phyloP scores from a whole-genome alignment of 23 tunicate species.

The Trididemnum nubilum region DNA sequence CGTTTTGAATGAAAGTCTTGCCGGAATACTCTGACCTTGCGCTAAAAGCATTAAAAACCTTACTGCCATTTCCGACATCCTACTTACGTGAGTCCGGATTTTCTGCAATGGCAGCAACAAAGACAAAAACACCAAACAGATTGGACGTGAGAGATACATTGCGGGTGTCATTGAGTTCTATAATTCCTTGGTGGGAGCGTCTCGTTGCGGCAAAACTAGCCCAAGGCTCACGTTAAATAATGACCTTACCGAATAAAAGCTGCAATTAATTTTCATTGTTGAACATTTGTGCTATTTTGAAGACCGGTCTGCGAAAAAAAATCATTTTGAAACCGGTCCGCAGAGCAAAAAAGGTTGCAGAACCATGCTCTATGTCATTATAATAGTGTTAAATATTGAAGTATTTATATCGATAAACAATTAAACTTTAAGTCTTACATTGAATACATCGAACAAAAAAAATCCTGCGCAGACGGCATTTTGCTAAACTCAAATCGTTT shows the following conservation, averaged over 20 bases:
- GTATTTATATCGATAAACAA: no score
- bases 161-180: constrained; percentile 38
- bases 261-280: no score
- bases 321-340: constrained; percentile 30
- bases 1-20: constrained; percentile 36
- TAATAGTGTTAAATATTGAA: no score
- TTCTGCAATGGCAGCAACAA: constrained; percentile 54
- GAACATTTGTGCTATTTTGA: no score
- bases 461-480: no score
- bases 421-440: no score
- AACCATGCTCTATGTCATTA: no score
- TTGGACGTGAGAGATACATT: constrained; percentile 40
- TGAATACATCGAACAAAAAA: no score
- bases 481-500: no score
- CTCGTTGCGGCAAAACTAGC: constrained; percentile 37
- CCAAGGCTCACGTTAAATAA: no score
- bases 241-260: no score
- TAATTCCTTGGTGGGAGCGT: constrained; percentile 26
- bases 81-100: constrained; percentile 32
- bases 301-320: no score
- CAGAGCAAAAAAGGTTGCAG: constrained; percentile 31
- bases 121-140: constrained; percentile 44
- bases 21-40: constrained; percentile 57
- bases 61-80: constrained; percentile 46
- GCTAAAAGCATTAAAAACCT: constrained; percentile 34